phyloP scores from a whole-genome alignment of 2,888 invertebrate genomes.

The Agrochola circellaris region DNA sequence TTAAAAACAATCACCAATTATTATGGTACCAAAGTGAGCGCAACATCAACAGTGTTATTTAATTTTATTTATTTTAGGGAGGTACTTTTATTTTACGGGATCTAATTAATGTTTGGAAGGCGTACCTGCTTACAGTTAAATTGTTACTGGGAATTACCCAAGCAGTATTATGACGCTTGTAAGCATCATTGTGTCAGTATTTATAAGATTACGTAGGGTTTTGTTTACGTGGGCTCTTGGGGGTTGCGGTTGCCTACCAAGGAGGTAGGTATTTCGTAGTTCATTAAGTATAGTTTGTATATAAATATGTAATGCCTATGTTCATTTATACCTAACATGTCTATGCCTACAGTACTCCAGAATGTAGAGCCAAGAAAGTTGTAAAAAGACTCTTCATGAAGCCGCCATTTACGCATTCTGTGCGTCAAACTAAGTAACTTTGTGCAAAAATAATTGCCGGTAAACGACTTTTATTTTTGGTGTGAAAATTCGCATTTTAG shows the following conservation, averaged over 20 bases:
- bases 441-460: too few species aligned
- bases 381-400: too few species aligned
- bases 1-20: conserved; percentile 39
- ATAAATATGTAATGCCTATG: background rate
- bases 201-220: conserved; percentile 51
- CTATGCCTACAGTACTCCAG: background rate
- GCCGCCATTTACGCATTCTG: too few species aligned
- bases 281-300: conserved; percentile 14
- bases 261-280: conserved; percentile 11
- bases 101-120: conserved; percentile 3
- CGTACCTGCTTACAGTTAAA: conserved; percentile 6
- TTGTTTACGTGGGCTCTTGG: conserved; percentile 39
- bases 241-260: conserved; percentile 17
- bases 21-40: conserved; percentile 10
- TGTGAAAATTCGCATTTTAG: too few species aligned
- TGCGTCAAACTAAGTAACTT: too few species aligned
- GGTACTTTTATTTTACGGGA: conserved; percentile 28
- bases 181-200: conserved; percentile 40
- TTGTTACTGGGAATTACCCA: conserved; percentile 11
- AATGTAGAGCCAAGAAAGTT: too few species aligned
- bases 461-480: too few species aligned
- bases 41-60: background rate
- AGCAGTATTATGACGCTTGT: conserved; percentile 32
- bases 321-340: background rate
- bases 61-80: conserved; percentile 10